These are phyloP conservation scores for Diachasmimorpha longicaudata DNA, from an alignment of 1,140 invertebrate species.

Conservation along the genomic window DNA sequence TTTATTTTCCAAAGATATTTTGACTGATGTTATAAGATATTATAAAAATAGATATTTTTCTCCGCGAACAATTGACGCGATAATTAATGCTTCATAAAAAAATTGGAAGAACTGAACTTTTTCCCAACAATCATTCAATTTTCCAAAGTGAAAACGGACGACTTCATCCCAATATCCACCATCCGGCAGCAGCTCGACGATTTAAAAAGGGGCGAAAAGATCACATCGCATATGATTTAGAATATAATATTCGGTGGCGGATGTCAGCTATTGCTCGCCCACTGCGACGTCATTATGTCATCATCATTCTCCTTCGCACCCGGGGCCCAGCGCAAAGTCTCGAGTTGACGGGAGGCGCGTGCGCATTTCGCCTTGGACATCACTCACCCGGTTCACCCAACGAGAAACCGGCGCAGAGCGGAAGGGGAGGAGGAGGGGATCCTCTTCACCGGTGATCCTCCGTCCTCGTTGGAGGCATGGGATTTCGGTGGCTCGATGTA, in stretches of 20 bases:
- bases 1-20: no score
- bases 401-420: conserved; percentile 2
- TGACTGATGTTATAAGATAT: no score
- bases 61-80: no score
- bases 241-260: conserved; percentile 57
- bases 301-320: conserved; percentile 60
- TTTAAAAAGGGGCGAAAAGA: conserved; percentile 12
- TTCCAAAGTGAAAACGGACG: no score
- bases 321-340: conserved; percentile 1
- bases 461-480: background rate
- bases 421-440: conserved; percentile 31
- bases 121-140: no score
- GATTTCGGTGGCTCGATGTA: background rate
- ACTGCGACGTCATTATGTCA: conserved; percentile 63
- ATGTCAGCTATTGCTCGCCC: conserved; percentile 63
- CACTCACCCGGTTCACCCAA: background rate
- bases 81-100: no score
- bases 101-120: no score
- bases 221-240: conserved; percentile 56
- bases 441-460: background rate
- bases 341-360: conserved; percentile 56
- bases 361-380: conserved; percentile 43
- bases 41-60: no score
- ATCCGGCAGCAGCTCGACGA: background rate
- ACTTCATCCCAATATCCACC: no score